Base-by-base conservation (phyloP, 1,140 invertebrate species). In the Polyergus mexicanus region DNA sequence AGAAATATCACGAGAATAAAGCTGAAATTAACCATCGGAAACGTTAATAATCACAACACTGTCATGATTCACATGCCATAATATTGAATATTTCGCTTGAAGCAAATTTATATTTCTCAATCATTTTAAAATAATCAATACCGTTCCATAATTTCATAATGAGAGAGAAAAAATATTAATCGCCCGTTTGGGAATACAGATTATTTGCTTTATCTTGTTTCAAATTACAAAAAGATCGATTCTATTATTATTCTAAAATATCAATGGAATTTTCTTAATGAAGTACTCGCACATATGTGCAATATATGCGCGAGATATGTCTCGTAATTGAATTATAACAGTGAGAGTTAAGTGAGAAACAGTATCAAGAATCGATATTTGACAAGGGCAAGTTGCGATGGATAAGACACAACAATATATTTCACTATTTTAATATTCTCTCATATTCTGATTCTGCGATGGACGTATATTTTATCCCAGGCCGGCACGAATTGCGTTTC, bases 401-500 rank as follows among this genome's bases (percentile, higher is more conserved):
- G 41, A 77, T 47, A 51, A 44, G 16, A 28, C 22, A 32, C 6
- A 16, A 41, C 6, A 16, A 41, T 22, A 41, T 22, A 22, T n/a
- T 54, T 8, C 19, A 54, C 35, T 66, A 41, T 71, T 80, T 80
- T 80, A 80, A 80, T 80, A 71, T 71, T 71, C 47, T 71, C 35
- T 80, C 44, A 25, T 47, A 47, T 69, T 69, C 16, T 54, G 65
- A 80, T 80, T 80, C 65, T 80, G 10, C 22, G 35, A 47, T 38
- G 35, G 19, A 58, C 65, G 16, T 71, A 80, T 80, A 80, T 80
- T 71, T 69, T 58, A 80, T 28, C 35, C 16, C n/a, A 22, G 32
- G 5, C 44, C 76, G 35, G 65, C 65, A 80, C 62, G 65, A 80
- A 80, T 80, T 65, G 69, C 77, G 47, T 80, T 71, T 80, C 65